Conservation (phyloP, 1,140 invertebrate species). For the Rhysida immarginata region DNA sequence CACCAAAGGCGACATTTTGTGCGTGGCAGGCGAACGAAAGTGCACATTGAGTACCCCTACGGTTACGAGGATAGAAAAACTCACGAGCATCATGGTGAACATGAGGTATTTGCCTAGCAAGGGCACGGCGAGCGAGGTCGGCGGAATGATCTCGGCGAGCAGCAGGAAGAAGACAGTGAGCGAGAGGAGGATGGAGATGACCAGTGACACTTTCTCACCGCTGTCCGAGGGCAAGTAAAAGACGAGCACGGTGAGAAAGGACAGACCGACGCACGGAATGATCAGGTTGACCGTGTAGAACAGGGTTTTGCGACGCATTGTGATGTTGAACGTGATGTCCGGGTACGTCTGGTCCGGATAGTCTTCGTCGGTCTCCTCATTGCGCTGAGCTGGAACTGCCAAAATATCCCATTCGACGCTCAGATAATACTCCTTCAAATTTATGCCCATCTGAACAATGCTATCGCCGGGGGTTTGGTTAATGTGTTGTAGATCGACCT, state of each 20-base stretch:
- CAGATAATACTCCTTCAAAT: slow-evolving; percentile 77
- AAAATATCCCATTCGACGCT: slow-evolving; percentile 94
- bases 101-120: slow-evolving; percentile 88
- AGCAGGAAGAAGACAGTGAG: slow-evolving; percentile 97
- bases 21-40: slow-evolving; percentile 92
- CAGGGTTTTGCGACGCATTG: slow-evolving; percentile 77
- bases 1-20: slow-evolving; percentile 83
- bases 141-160: slow-evolving; percentile 92
- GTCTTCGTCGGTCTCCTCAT: slow-evolving; percentile 63
- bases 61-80: slow-evolving; percentile 89
- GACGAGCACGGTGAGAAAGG: slow-evolving; percentile 84
- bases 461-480: slow-evolving; percentile 56
- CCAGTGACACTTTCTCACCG: slow-evolving; percentile 89
- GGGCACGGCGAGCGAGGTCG: slow-evolving; percentile 92
- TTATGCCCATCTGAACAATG: slow-evolving; percentile 64
- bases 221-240: slow-evolving; percentile 92
- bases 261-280: slow-evolving; percentile 76
- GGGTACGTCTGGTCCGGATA: slow-evolving; percentile 40
- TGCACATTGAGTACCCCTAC: slow-evolving; percentile 94
- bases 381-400: slow-evolving; percentile 66
- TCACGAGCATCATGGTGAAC: slow-evolving; percentile 96
- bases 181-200: slow-evolving; percentile 94
- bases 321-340: slow-evolving; percentile 92
- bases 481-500: slow-evolving; percentile 77
- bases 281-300: slow-evolving; percentile 87